Percentiles rank a stretch among this genome's conserved stretches.
These are phyloP conservation scores for Keiferia lycopersicella DNA, from an alignment of 2,888 invertebrate species.

Conservation along the genomic window DNA sequence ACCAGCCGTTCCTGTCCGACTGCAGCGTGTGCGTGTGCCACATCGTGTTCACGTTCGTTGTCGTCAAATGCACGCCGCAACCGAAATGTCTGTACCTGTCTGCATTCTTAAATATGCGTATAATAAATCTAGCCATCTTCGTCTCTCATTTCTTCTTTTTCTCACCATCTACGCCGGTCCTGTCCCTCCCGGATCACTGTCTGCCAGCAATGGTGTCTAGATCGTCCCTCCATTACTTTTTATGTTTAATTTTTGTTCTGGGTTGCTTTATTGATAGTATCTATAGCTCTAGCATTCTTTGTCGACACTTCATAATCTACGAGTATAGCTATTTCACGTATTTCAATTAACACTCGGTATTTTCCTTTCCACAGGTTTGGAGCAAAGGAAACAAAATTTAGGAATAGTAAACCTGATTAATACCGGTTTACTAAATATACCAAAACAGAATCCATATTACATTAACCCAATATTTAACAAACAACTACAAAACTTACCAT, in stretches of 20 bases:
- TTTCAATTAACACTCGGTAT: no score
- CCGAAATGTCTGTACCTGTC: conserved; percentile 31
- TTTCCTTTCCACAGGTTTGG: not conserved
- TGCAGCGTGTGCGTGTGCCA: conserved; percentile 41
- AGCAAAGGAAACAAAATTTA: not conserved
- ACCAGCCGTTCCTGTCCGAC: conserved; percentile 36
- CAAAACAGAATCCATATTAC: not conserved
- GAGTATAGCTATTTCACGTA: no score
- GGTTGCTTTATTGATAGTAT: no score
- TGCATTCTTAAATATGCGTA: no score
- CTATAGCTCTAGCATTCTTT: no score
- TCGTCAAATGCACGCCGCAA: conserved; percentile 39
- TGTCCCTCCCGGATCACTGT: no score
- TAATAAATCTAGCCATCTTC: no score
- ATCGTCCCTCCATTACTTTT: no score
- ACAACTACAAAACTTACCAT: not conserved
- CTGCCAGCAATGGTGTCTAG: no score
- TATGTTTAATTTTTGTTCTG: no score
- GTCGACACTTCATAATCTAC: no score
- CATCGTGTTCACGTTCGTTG: conserved; percentile 40
- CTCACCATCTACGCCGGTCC: no score
- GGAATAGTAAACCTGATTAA: not conserved
- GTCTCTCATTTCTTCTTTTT: not conserved
- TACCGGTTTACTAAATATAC: not conserved
- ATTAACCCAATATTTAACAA: not conserved